A percentile compares a stretch with the other conserved stretches of the same genome.
Conservation (phyloP, 1,140 invertebrate genomes). For the Himalopsyche phryganea region DNA sequence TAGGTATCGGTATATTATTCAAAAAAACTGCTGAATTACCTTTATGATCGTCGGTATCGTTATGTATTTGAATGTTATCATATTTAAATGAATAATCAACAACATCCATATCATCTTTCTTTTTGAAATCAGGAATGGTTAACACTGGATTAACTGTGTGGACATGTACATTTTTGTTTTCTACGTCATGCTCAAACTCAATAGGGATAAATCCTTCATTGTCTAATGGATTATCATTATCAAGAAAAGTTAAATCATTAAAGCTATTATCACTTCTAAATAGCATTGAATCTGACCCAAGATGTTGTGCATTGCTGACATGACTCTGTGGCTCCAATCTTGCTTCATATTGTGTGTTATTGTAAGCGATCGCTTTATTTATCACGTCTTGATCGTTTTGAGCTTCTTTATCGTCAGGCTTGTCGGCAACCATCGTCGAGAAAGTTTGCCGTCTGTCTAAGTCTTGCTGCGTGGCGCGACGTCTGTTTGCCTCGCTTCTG, state of each 20-base stretch:
- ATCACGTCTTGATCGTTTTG: slow-evolving; percentile 25
- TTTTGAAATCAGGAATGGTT: too few species aligned
- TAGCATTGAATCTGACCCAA: not conserved
- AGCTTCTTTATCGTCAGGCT: slow-evolving; percentile 38
- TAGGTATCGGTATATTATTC: not conserved
- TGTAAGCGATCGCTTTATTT: not conserved
- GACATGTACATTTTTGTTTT: too few species aligned
- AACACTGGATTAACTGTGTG: too few species aligned
- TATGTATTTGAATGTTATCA: not conserved
- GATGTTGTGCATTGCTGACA: not conserved
- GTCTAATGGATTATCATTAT: slow-evolving; percentile 5
- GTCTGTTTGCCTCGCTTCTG: slow-evolving; percentile 36
- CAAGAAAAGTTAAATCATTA: slow-evolving; percentile 2
- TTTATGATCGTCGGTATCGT: not conserved
- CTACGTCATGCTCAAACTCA: slow-evolving; percentile 17
- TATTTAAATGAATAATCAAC: not conserved
- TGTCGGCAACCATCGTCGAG: slow-evolving; percentile 39
- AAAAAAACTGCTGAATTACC: not conserved
- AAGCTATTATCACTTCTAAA: not conserved
- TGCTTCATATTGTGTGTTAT: not conserved
- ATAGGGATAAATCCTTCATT: slow-evolving; percentile 11
- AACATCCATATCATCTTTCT: too few species aligned
- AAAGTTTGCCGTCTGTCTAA: slow-evolving; percentile 42
- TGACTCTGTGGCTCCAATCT: not conserved
- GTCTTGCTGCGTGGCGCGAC: slow-evolving; percentile 36